These are phyloP conservation scores for Paraescarpia echinospica DNA, from an alignment of 1,140 invertebrate genomes.

Conservation along the genomic window DNA sequence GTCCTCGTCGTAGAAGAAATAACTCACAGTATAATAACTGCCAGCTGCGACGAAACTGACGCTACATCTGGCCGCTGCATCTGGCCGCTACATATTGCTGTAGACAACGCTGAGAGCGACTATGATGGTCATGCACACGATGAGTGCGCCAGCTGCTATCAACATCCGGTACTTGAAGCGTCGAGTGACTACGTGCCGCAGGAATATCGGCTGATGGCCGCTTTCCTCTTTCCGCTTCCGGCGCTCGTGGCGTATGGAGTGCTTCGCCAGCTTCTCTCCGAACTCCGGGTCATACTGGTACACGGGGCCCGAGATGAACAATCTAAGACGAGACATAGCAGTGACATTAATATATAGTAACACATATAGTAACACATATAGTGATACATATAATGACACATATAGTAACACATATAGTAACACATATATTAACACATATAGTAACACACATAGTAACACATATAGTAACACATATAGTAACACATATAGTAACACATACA, in stretches of 20 bases:
- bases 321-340: neutral
- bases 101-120: constrained; percentile 29
- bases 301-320: neutral
- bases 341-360: neutral
- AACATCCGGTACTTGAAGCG: constrained; percentile 26
- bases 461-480: no score
- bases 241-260: neutral
- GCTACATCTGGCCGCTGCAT: neutral
- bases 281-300: neutral
- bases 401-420: no score
- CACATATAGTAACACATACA: no score
- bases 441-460: no score
- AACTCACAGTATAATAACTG: no score
- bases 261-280: neutral
- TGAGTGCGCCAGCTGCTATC: constrained; percentile 5
- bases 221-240: neutral
- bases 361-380: no score
- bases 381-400: no score
- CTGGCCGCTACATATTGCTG: constrained; percentile 20
- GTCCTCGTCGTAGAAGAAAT: no score
- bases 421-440: no score
- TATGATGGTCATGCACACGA: constrained; percentile 26
- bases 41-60: no score
- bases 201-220: constrained; percentile 20
- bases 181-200: constrained; percentile 24